Evolutionary conservation across 2,888 invertebrate species (phyloP).

Genomic region (Drosophila meridionalis): DNA sequence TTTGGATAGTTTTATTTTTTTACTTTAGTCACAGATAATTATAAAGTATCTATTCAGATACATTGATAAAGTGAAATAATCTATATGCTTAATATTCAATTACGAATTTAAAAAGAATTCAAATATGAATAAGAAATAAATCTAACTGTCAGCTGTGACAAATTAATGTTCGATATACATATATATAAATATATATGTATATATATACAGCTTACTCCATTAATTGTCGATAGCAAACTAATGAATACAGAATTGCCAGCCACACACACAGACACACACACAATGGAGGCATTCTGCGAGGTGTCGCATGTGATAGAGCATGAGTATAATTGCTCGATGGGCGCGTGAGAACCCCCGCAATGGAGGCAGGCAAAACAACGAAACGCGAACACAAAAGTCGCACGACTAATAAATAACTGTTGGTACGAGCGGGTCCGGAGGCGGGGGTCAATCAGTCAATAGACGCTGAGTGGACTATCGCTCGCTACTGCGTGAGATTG

Average conservation of each 20-base stretch:
- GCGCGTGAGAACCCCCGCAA: slow-evolving; percentile 20
- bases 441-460: slow-evolving; percentile 44
- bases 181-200: not conserved
- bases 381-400: slow-evolving; percentile 40
- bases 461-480: not conserved
- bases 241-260: slow-evolving; percentile 5
- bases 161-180: not conserved
- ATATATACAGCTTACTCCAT: not conserved
- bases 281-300: slow-evolving; percentile 33
- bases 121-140: not conserved
- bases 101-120: not conserved
- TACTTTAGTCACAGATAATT: not conserved
- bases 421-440: slow-evolving; percentile 18
- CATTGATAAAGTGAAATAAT: not conserved
- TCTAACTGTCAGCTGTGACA: slow-evolving; percentile 23
- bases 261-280: not conserved
- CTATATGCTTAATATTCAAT: slow-evolving; percentile 1
- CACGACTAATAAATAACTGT: slow-evolving; percentile 54
- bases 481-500: slow-evolving; percentile 1
- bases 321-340: slow-evolving; percentile 53
- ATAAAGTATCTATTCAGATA: not conserved
- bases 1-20: not conserved
- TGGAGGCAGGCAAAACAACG: slow-evolving; percentile 3
- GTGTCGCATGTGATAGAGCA: slow-evolving; percentile 57
- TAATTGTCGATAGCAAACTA: slow-evolving; percentile 25